Conservation (phyloP, 2,888 invertebrate species). For the Flexamia atlantica region DNA sequence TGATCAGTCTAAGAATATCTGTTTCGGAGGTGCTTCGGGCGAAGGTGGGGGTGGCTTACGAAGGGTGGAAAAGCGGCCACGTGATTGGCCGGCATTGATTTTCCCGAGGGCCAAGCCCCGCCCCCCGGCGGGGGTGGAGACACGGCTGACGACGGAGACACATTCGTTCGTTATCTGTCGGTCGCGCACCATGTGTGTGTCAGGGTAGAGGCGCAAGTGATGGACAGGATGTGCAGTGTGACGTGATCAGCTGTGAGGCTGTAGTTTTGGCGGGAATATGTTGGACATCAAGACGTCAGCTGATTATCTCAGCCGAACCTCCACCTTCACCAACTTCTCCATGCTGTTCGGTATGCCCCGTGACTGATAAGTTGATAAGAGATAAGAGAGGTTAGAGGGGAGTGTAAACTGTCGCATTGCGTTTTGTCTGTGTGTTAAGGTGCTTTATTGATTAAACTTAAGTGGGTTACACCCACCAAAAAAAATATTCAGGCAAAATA, state of each 20-base stretch:
- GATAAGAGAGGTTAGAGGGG: background rate
- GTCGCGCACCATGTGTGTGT: slow-evolving; percentile 59
- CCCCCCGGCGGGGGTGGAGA: slow-evolving; percentile 72
- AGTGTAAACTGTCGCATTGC: no score
- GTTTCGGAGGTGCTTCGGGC: slow-evolving; percentile 45
- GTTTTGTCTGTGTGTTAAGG: no score
- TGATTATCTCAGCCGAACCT: slow-evolving; percentile 93
- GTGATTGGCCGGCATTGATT: slow-evolving; percentile 69
- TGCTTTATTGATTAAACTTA: no score
- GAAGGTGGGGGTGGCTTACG: background rate
- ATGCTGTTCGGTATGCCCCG: slow-evolving; percentile 90
- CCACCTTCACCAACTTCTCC: slow-evolving; percentile 95
- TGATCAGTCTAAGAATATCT: slow-evolving; percentile 57
- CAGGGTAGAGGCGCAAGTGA: background rate
- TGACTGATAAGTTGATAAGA: slow-evolving; percentile 48
- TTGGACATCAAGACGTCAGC: slow-evolving; percentile 95
- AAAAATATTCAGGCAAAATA: no score
- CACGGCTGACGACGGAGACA: background rate
- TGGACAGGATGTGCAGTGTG: slow-evolving; percentile 34
- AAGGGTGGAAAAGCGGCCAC: slow-evolving; percentile 60
- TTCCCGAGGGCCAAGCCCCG: slow-evolving; percentile 73
- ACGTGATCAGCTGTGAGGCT: slow-evolving; percentile 28
- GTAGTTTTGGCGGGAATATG: slow-evolving; percentile 81
- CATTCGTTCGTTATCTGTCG: slow-evolving; percentile 63
- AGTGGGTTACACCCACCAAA: no score